Conservation (phyloP, 2,888 invertebrate species). For the Eupithecia dodoneata region DNA sequence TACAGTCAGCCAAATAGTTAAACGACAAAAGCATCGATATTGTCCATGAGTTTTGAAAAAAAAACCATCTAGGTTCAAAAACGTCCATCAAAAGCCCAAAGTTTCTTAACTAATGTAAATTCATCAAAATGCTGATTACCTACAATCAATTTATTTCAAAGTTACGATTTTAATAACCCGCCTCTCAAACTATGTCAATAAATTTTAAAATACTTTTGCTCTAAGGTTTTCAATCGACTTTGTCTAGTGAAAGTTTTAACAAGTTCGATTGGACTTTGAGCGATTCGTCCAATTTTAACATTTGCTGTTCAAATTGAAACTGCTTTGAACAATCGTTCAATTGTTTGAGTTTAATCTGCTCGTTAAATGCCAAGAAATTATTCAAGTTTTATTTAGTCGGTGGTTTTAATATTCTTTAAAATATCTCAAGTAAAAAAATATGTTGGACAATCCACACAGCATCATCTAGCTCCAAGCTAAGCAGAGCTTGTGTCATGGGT, state of each 20-base stretch:
- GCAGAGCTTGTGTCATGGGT: too few relatives aligned
- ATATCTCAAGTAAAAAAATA: background rate
- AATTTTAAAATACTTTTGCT: slow-evolving; percentile 4
- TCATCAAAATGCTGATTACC: background rate
- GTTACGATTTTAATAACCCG: background rate
- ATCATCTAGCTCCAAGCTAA: too few relatives aligned
- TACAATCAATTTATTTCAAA: background rate
- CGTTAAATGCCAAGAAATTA: background rate
- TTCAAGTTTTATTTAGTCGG: background rate
- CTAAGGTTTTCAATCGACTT: slow-evolving; percentile 3
- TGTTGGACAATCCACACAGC: too few relatives aligned
- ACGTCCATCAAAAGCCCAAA: background rate
- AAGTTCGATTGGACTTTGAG: slow-evolving; percentile 3
- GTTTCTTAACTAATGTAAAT: background rate
- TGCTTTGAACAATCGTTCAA: slow-evolving; percentile 2
- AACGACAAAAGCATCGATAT: too few relatives aligned
- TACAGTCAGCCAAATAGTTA: too few relatives aligned
- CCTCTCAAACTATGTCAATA: slow-evolving; percentile 4
- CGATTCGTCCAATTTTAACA: background rate
- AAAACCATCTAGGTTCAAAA: background rate
- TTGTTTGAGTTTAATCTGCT: background rate
- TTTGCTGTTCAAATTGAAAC: slow-evolving; percentile 6
- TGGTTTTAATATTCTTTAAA: background rate
- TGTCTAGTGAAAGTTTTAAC: background rate
- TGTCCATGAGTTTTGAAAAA: too few relatives aligned